Base-by-base conservation (phyloP, 2,113 vertebrate genomes). In the Motacilla alba region DNA sequence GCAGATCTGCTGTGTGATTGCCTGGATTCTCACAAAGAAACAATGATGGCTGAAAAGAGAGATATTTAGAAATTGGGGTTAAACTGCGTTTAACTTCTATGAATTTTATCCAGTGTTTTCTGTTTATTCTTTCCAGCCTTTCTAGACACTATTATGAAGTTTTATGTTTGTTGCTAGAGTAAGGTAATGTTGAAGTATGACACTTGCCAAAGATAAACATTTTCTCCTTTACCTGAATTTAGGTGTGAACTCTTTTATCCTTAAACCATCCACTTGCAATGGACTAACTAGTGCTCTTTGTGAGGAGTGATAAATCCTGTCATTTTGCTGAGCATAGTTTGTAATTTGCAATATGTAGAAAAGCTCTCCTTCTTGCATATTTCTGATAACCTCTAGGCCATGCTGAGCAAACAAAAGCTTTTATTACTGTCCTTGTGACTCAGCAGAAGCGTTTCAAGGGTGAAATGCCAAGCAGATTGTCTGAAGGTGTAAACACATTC, bases 331-430 rank as follows among this genome's bases (percentile, higher is more conserved):
- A 96, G 56, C 56, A 21, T 4, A 87, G 43, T 73, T 73, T 84
- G 30, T 50, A 90, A 76, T 46, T 69, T 89, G 58, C 64, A 89
- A 83, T 89, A 90, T 69, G 96, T 69, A 58, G 87, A 81, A 92
- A 90, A 72, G 26, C 55, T 83, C 73, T 94, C 88, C 84, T 95
- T 85, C 82, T 91, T 94, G 94, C 82, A 70, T 66, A 60, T 87
- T 95, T 95, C 63, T 80, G 94, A 97, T 97, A 97, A 97, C 83
- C 85, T 90, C 72, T 82, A 82, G 89, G 62, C 49, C 49, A 77
- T 93, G 85, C 94, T 96, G 95, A 98, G 74, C 70, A 96, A 97
- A 96, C 86, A 93, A 77, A 94, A 96, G 39, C 39, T 95, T 96
- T 68, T 77, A 95, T 89, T 95, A 30, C 75, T 91, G 37, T 92